Evolutionary conservation across 2,113 vertebrate genomes (phyloP).

Genomic region (Apaloderma vittatum): DNA sequence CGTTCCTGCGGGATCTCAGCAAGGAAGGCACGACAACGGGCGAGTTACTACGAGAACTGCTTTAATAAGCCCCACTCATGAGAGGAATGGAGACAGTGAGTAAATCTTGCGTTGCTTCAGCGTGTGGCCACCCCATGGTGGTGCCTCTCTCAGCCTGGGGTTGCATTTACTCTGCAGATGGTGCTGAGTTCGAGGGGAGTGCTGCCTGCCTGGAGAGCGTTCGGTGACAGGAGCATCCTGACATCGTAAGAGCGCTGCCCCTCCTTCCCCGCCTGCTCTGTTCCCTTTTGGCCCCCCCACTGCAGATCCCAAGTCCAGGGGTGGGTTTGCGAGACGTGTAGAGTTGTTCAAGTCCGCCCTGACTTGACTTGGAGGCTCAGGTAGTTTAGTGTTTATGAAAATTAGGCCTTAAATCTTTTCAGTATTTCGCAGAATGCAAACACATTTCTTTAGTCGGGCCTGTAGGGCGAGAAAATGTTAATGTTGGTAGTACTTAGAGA

Average conservation of each 20-base stretch:
- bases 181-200: not conserved
- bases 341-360: not conserved
- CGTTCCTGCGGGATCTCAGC: rapidly evolving
- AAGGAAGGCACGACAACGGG: not conserved
- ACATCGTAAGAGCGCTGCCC: rapidly evolving
- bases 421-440: not conserved
- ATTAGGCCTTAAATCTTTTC: conserved; percentile 29
- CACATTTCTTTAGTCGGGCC: not conserved
- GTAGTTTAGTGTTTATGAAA: not conserved
- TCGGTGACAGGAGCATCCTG: rapidly evolving
- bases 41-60: rapidly evolving
- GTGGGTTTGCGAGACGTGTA: rapidly evolving
- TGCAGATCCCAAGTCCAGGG: not conserved
- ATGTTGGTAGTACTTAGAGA: not conserved
- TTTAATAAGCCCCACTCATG: rapidly evolving
- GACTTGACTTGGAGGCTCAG: not conserved
- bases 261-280: not conserved
- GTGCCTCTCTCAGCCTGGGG: not conserved
- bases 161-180: rapidly evolving
- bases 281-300: not conserved
- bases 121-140: rapidly evolving
- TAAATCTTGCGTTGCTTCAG: rapidly evolving
- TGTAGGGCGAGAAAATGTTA: not conserved
- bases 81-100: rapidly evolving
- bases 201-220: rapidly evolving